Conservation (phyloP, 2,113 vertebrate genomes). For the Gracilinanus agilis region DNA sequence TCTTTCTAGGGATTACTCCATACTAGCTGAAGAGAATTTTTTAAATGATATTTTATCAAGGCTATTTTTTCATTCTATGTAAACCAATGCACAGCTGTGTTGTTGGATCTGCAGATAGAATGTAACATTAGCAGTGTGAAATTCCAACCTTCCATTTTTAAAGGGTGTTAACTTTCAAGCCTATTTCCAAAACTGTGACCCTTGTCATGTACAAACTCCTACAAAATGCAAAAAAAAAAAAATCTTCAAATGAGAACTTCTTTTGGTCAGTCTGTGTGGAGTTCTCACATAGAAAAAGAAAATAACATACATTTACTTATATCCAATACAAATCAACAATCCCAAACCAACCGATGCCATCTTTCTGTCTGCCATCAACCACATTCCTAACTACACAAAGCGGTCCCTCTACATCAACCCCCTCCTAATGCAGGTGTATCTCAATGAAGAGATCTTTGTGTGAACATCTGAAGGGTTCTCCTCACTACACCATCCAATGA, state of each 20-base stretch:
- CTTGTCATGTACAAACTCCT: neutral
- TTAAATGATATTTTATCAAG: neutral
- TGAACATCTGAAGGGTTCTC: neutral
- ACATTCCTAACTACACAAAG: neutral
- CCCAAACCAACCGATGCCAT: neutral
- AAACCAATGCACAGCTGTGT: neutral
- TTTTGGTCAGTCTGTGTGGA: neutral
- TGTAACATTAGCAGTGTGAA: neutral
- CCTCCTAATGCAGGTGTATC: neutral
- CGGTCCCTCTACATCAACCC: neutral
- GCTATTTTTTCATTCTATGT: conserved; percentile 5
- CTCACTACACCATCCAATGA: neutral
- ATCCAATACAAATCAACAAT: conserved; percentile 6
- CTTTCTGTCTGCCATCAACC: neutral
- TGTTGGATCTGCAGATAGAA: neutral
- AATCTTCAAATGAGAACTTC: conserved; percentile 17
- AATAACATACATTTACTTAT: neutral
- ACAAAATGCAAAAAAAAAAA: conserved; percentile 8
- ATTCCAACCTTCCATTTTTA: neutral
- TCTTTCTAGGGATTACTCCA: conserved; percentile 25
- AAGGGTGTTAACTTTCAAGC: neutral
- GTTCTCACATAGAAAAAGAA: neutral
- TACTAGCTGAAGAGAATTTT: neutral
- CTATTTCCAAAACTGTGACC: neutral
- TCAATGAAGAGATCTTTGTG: neutral